Evolutionary conservation across 2,113 vertebrate genomes (phyloP), one percentile per base, ranked within the genome.

Genomic region (Rhinogobius similis): DNA sequence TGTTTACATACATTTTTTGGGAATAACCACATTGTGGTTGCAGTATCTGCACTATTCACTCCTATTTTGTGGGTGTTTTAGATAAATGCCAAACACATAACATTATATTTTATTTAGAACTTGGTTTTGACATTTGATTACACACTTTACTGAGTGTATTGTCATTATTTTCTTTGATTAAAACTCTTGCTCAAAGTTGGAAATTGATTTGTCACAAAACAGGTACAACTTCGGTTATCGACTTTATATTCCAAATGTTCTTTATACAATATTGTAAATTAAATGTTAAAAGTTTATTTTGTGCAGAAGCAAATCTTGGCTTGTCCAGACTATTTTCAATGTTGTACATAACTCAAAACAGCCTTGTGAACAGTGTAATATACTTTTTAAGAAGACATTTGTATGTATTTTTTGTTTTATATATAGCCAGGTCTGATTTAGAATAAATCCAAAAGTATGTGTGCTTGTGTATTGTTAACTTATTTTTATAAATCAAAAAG

Each of bases 321-420:
- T 85, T 84, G 81, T 85, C 82, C 76, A 83, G 63, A 82, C 84
- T 90, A 89, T 93, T 92, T 92, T 89, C 69, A 87, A 87, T 67
- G 89, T 88, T 93, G 92, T 93, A 93, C 68, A 92, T 91, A 92
- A 38, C 65, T 68, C 69, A 87, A 82, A 86, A 86, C 73, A 75
- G 76, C 79, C 76, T 84, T 76, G 78, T 76, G 66, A 81, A 90
- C 80, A 81, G 55, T 88, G 84, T 94, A 92, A 90, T 86, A 90
- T 89, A 91, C 85, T 71, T 90, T 89, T 89, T 88, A 36, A n/a
- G 10, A 61, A 61, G 20, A 61, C 58, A 61, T 89, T 77, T 67
- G 82, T 83, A 89, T 73, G 72, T 84, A 86, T 88, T 93, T 90
- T 76, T 27, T 89, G 82, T 84, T 88, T 92, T 91, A 81, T 91